Evolutionary conservation across 2,797 vertebrate species (phyloP).

Genomic region (Oryzias dopingdopingensis): DNA sequence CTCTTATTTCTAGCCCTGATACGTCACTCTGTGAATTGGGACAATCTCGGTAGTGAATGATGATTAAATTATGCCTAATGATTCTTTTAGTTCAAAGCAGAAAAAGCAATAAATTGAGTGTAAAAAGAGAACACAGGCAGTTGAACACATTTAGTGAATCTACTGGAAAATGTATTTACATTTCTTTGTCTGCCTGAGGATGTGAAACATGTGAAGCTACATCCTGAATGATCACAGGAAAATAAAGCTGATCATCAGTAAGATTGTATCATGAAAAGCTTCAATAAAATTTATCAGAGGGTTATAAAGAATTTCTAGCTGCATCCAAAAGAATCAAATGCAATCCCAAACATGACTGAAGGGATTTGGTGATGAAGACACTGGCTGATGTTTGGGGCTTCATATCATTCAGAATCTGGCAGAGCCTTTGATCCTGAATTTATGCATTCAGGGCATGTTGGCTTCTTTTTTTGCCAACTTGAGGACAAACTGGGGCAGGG

Average conservation of each 20-base stretch:
- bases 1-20: conserved; percentile 42
- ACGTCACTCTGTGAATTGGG: conserved; percentile 69
- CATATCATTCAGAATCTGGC: too few relatives aligned
- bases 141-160: too few relatives aligned
- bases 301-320: not conserved
- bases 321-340: not conserved
- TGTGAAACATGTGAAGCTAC: too few relatives aligned
- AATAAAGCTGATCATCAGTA: too few relatives aligned
- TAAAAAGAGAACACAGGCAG: too few relatives aligned
- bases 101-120: conserved; percentile 33
- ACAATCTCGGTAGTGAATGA: conserved; percentile 49
- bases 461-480: conserved; percentile 5
- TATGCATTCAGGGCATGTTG: conserved; percentile 15
- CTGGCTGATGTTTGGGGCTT: not conserved
- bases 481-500: not conserved
- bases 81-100: conserved; percentile 30
- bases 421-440: conserved; percentile 12
- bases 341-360: not conserved
- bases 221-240: too few relatives aligned
- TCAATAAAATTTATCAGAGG: too few relatives aligned
- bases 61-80: conserved; percentile 60
- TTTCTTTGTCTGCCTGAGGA: too few relatives aligned
- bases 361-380: too few relatives aligned
- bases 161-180: too few relatives aligned
- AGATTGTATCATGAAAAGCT: too few relatives aligned